Base-by-base conservation (phyloP, 2,113 vertebrate species). In the Melanostigma gelatinosum region DNA sequence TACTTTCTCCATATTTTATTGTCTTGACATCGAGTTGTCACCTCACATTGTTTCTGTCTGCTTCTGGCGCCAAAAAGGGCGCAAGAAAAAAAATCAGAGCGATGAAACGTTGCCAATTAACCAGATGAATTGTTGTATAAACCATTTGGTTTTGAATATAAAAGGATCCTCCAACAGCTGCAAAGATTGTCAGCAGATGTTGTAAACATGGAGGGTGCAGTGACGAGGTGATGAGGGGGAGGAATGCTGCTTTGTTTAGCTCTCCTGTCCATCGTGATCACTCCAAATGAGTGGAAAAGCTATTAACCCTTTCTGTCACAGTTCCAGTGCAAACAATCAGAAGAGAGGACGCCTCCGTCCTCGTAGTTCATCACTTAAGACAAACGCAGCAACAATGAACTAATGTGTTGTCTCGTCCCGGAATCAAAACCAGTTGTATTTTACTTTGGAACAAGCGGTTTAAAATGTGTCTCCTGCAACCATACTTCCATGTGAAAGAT, bases 151-250 rank as follows among this genome's bases (percentile, higher is more conserved):
- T 84, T 84, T 74, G 38, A 75, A 15, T 46, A 81, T 60, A 36
- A 66, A 34, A 6, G 1, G 62, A 66, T 65, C 68, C 34, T 69
- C 58, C 74, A 64, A 64, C 79, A 57, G 82, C 71, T 72, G 42
- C 66, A 75, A 16, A 82, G 84, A 89, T 87, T 87, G 91, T 93
- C 90, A 87, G 88, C 87, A 94, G 88, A 94, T 93, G 90, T 85
- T 93, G 72, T 52, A 63, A 84, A 87, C 66, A 78, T 75, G 80
- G 73, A 83, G 70, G 79, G n/a, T 64, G 76, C 74, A 79, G 77
- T 86, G 85, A 92, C 89, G 89, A 77, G 84, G 86, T 84, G 91
- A 74, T 84, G 89, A 93, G 70, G 82, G 72, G 72, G 69, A 90
- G 91, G 90, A 93, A 93, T 90, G 87, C 80, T 64, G 73, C 54